phyloP scores from a whole-genome alignment of 2,113 vertebrate species.

The Hyla sarda region DNA sequence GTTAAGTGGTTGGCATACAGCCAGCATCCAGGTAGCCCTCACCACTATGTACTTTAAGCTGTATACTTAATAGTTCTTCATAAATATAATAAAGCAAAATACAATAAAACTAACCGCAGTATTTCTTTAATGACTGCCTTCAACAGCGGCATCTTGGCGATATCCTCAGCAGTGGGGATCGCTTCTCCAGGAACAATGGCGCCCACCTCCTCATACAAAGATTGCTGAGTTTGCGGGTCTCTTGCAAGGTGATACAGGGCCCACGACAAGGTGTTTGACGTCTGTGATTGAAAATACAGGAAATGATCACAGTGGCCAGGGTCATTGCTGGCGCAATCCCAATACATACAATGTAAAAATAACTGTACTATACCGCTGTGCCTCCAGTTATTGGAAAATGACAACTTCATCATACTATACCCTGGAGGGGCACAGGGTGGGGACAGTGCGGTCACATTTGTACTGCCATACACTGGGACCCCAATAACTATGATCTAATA shows the following conservation, averaged over 20 bases:
- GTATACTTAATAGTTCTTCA: no score
- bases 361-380: not conserved
- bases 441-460: no score
- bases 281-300: constrained; percentile 65
- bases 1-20: no score
- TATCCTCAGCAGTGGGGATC: constrained; percentile 71
- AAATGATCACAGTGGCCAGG: not conserved
- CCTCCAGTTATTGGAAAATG: no score
- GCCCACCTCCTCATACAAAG: constrained; percentile 73
- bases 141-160: constrained; percentile 75
- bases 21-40: no score
- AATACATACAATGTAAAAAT: no score
- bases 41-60: no score
- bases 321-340: no score
- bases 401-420: no score
- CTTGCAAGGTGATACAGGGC: constrained; percentile 73
- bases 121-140: constrained; percentile 79
- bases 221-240: constrained; percentile 72
- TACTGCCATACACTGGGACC: no score
- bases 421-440: no score
- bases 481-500: no score
- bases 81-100: not conserved
- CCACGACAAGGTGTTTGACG: constrained; percentile 82
- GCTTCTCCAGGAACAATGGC: constrained; percentile 69
- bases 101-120: constrained; percentile 68